Evolutionary conservation across 37 sponge, comb jelly and placozoan species (phyloP), one percentile per base, ranked within the genome.

Genomic region (Haliclona indistincta): DNA sequence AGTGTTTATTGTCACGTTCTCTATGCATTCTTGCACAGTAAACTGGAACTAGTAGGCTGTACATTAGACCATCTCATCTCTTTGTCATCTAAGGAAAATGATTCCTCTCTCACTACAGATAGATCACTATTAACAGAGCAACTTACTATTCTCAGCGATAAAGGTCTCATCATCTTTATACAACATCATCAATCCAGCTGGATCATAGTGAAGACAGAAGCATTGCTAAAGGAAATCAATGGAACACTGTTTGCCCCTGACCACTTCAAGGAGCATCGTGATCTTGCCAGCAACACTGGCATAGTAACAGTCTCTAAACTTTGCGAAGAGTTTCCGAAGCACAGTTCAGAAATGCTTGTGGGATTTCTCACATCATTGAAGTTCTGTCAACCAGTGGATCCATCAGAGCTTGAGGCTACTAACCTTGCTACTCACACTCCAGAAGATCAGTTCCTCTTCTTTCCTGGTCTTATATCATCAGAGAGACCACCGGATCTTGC

Each of bases 81-180:
- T 6, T 7, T 25, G 6, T 25, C 11, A n/a, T 25, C n/a, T 25
- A 11, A 58, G n/a, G 60, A 58, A 6, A n/a, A 58, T 25, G 60
- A 58, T 7, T 20, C 23, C n/a, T n/a, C 60, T 11, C 13, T 58
- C n/a, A 20, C 60, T 25, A 6, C 13, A 11, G 13, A 19, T 25
- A 22, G 5, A n/a, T 19, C 70, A 45, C 6, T 43, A 4, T n/a
- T 28, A 43, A 5, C 28, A 4, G 22, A 40, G 11, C 7, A 4
- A 20, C 43, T 69, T 20, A 43, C 28, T 10, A 72, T 37, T 23
- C 58, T 72, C 23, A 72, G 58, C 29, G 56, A 72, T 38, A 32
- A 72, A 52, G 73, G 73, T 32, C 73, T 51, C 10, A 28, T 72
- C 54, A 11, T 72, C 20, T 72, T 32, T 33, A 6, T 72, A 13